These are phyloP conservation scores for Cheilosia pagana DNA, from an alignment of 2,888 invertebrate species.

Conservation along the genomic window DNA sequence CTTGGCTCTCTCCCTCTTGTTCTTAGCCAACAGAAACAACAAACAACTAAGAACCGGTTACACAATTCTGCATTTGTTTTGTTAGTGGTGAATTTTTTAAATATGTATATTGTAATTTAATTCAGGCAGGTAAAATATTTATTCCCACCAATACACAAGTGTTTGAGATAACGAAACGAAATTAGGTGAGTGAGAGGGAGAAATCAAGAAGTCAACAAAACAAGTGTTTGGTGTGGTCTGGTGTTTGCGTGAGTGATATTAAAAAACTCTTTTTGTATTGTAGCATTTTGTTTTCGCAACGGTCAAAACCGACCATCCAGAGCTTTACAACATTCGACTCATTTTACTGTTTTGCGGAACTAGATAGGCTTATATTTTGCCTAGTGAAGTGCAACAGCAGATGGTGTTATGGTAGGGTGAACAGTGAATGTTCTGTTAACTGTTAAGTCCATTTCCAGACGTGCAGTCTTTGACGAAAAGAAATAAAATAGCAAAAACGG, in stretches of 20 bases:
- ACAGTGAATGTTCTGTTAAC: conserved; percentile 48
- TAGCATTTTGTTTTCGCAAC: conserved; percentile 29
- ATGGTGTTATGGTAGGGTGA: not conserved
- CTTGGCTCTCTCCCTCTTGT: conserved; percentile 50
- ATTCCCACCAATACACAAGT: conserved; percentile 57
- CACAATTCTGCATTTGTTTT: conserved; percentile 55
- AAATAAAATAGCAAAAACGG: conserved; percentile 14
- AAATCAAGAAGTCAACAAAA: conserved; percentile 65
- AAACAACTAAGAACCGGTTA: conserved; percentile 61
- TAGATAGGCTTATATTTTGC: conserved; percentile 4
- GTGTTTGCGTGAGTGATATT: no score
- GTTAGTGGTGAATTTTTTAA: conserved; percentile 50
- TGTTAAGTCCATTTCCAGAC: conserved; percentile 22
- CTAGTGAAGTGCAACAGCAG: conserved; percentile 62
- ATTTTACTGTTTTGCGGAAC: conserved; percentile 21
- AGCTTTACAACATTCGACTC: conserved; percentile 20
- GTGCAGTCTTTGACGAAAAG: conserved; percentile 7
- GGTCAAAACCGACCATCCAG: conserved; percentile 47
- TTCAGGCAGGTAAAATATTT: conserved; percentile 58
- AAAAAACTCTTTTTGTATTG: not conserved
- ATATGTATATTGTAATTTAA: no score
- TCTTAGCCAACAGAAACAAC: conserved; percentile 11
- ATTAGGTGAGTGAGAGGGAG: not conserved
- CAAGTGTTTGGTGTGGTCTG: no score
- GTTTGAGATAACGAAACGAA: not conserved